Base-by-base conservation (phyloP, 2,797 vertebrate species). In the Hirundo rustica region DNA sequence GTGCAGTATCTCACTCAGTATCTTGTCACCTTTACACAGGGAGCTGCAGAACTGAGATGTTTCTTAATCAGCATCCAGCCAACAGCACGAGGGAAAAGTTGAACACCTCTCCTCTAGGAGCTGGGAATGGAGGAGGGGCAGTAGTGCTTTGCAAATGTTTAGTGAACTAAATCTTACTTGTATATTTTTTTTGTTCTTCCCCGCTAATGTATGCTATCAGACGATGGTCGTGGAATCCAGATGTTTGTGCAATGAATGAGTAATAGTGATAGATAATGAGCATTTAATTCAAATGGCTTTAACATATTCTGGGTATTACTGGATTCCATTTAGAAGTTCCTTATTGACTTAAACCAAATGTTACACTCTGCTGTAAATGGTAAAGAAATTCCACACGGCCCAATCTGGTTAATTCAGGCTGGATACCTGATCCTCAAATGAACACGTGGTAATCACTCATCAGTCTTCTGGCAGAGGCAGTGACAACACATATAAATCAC, bases 401-500 rank as follows among this genome's bases (percentile, higher is more conserved):
- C 76, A 13, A 64, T 73, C 29, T 36, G 10, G 66, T 82, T 93
- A 91, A 92, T 89, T 90, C 50, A 65, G 67, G 50, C 79, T 83
- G 87, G 74, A 87, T 95, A 94, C 88, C 71, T 92, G 89, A 77
- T 60, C 66, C 85, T 78, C 72, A 73, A 48, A 72, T 78, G 36
- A 57, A 21, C 70, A 17, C 23, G 48, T 70, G 71, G 74, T 73
- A 54, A 92, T 89, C 88, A 83, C 58, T 85, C 92, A 91, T 86
- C 88, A 81, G 8, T 73, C 81, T 89, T 58, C 88, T 90, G 92
- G 84, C 81, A 58, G 0, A 75, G 82, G 60, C 91, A 60, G 30
- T 94, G 95, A 93, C 91, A 91, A 57, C 55, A 38, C 38, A 23
- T 19, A 87, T 88, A 91, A 95, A 88, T 94, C 92, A 73, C 25